Percentiles rank a stretch among this genome's conserved stretches.
These are phyloP conservation scores for Monochamus saltuarius DNA, from an alignment of 1,140 invertebrate species.

Conservation along the genomic window DNA sequence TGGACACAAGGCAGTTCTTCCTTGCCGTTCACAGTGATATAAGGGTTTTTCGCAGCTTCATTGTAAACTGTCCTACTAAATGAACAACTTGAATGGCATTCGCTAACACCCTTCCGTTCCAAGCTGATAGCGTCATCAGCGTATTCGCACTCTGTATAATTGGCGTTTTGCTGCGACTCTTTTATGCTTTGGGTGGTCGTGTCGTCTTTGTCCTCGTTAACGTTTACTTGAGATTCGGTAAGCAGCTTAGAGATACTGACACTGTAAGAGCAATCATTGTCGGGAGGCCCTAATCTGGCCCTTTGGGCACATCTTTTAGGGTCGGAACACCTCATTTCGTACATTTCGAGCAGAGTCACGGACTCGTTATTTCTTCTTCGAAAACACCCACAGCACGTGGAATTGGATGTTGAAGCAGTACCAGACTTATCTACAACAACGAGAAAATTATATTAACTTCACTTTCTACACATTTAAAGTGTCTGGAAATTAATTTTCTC, in stretches of 20 bases:
- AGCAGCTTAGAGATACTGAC: conserved; percentile 40
- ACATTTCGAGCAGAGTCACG: conserved; percentile 48
- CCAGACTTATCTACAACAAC: conserved; percentile 49
- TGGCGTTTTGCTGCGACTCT: conserved; percentile 31
- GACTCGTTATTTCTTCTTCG: conserved; percentile 46
- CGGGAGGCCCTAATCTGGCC: conserved; percentile 46
- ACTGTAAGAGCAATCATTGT: conserved; percentile 41
- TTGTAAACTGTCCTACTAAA: neutral
- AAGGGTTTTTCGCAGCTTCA: conserved; percentile 48
- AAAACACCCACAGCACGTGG: conserved; percentile 49
- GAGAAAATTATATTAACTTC: conserved; percentile 15
- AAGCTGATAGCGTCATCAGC: conserved; percentile 60
- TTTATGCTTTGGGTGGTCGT: conserved; percentile 26
- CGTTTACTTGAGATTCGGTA: conserved; percentile 42
- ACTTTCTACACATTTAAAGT: neutral
- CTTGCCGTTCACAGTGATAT: conserved; percentile 64
- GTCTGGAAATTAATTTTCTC: too few relatives aligned
- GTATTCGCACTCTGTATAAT: conserved; percentile 56
- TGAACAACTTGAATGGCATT: conserved; percentile 5
- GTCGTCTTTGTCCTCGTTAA: conserved; percentile 42
- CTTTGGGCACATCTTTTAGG: conserved; percentile 42
- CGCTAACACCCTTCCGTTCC: conserved; percentile 47
- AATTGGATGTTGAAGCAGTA: conserved; percentile 50
- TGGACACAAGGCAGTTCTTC: conserved; percentile 64
- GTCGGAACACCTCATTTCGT: conserved; percentile 31